Conservation (phyloP, 2,797 vertebrate species). For the Lutjanus campechanus region DNA sequence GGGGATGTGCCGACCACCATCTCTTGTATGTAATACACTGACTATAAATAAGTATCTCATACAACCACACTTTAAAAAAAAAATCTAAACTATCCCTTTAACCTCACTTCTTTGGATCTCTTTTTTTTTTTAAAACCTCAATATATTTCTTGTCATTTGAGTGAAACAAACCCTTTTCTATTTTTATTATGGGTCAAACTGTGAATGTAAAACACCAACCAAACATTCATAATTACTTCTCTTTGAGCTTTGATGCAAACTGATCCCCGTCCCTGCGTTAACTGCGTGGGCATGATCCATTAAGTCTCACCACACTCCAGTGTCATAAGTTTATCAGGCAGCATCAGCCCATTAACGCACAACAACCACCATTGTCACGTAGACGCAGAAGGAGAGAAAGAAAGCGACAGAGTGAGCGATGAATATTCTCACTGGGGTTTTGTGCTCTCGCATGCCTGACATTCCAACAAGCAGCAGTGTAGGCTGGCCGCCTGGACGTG, state of each 20-base stretch:
- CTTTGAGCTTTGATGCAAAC: background rate
- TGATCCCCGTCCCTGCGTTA: background rate
- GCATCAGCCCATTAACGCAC: conserved; percentile 56
- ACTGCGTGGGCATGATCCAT: conserved; percentile 18
- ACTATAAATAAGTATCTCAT: too few species aligned
- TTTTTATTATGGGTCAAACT: background rate
- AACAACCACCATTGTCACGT: conserved; percentile 58
- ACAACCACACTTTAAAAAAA: too few species aligned
- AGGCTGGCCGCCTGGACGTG: conserved; percentile 69
- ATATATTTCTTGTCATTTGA: too few species aligned
- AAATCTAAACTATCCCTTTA: too few species aligned
- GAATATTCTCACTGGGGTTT: conserved; percentile 66
- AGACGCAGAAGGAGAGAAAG: conserved; percentile 17
- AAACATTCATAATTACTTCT: background rate
- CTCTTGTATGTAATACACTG: too few species aligned
- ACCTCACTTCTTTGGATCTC: too few species aligned
- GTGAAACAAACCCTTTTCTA: too few species aligned
- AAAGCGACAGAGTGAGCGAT: conserved; percentile 29
- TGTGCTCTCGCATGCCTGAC: conserved; percentile 73
- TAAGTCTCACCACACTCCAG: conserved; percentile 15
- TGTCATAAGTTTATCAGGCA: conserved; percentile 50
- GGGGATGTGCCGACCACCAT: too few species aligned
- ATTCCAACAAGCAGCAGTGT: conserved; percentile 78
- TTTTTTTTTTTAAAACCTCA: too few species aligned
- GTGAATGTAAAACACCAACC: background rate